These are phyloP conservation scores for Laticauda colubrina DNA, from an alignment of 2,113 vertebrate genomes.

Conservation along the genomic window DNA sequence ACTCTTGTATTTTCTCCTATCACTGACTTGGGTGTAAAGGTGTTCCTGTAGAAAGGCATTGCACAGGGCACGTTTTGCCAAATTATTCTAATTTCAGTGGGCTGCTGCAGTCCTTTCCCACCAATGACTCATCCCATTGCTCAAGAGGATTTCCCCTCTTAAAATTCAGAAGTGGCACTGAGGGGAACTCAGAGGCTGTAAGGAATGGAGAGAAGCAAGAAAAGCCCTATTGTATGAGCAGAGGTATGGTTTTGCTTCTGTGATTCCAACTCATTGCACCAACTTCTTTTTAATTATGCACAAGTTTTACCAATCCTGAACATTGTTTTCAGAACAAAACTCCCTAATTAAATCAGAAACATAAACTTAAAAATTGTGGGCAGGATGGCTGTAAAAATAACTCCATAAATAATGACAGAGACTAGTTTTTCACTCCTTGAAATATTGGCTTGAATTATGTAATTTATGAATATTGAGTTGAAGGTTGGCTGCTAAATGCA, in stretches of 20 bases:
- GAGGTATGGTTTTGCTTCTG: background rate
- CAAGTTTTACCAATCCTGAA: background rate
- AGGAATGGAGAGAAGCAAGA: background rate
- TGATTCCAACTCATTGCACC: background rate
- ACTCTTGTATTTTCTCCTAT: background rate
- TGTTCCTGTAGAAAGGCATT: background rate
- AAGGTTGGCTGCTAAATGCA: background rate
- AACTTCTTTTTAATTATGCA: slow-evolving; percentile 33
- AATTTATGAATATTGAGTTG: background rate
- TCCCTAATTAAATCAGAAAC: background rate
- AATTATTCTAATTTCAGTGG: background rate
- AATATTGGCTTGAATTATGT: background rate
- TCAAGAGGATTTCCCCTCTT: background rate
- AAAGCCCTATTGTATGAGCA: background rate
- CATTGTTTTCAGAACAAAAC: background rate
- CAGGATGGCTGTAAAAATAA: background rate
- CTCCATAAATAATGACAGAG: background rate
- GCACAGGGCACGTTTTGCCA: too few relatives aligned
- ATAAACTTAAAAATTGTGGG: background rate
- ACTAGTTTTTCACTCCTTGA: background rate
- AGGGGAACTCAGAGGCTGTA: background rate
- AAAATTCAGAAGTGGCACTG: background rate
- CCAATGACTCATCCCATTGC: background rate
- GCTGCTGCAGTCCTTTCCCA: background rate
- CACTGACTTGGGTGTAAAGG: background rate